Percentiles rank a stretch among this genome's conserved stretches.
Evolutionary conservation across 2,888 invertebrate species (phyloP).

Genomic region (Mythimna albipuncta): DNA sequence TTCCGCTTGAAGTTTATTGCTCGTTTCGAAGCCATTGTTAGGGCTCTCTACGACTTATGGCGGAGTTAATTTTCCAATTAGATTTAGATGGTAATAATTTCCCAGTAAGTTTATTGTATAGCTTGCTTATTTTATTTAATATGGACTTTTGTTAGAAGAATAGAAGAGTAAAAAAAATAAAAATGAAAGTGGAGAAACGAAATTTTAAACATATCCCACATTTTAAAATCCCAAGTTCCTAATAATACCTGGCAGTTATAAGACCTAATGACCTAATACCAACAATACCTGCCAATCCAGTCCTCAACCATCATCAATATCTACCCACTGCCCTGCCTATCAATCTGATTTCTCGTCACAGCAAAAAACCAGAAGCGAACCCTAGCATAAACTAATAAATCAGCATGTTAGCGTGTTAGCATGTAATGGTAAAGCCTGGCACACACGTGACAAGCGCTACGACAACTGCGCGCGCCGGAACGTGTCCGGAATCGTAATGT

Average conservation of each 20-base stretch:
- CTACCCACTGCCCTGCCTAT: background rate
- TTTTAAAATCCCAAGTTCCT: too few species aligned
- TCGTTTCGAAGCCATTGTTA: conserved; percentile 35
- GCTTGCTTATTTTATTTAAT: background rate
- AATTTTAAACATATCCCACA: too few species aligned
- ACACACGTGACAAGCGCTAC: conserved; percentile 49
- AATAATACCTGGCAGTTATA: too few species aligned
- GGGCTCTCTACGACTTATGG: conserved; percentile 8
- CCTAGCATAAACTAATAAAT: conserved; percentile 39
- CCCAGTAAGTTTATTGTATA: background rate
- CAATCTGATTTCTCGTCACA: background rate
- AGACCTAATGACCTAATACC: too few species aligned
- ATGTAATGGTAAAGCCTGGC: conserved; percentile 31
- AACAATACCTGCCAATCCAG: background rate
- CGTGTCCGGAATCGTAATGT: conserved; percentile 83
- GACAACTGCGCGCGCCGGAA: conserved; percentile 63
- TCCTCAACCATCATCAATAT: background rate
- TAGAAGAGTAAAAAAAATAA: too few species aligned
- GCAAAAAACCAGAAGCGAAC: background rate
- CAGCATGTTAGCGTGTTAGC: conserved; percentile 26
- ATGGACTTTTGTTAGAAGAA: background rate
- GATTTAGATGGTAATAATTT: conserved; percentile 14
- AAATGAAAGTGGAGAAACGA: too few species aligned
- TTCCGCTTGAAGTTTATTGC: conserved; percentile 41
- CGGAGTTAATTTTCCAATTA: conserved; percentile 29